Conservation (phyloP, 1,140 invertebrate species). For the Coboldia fuscipes region DNA sequence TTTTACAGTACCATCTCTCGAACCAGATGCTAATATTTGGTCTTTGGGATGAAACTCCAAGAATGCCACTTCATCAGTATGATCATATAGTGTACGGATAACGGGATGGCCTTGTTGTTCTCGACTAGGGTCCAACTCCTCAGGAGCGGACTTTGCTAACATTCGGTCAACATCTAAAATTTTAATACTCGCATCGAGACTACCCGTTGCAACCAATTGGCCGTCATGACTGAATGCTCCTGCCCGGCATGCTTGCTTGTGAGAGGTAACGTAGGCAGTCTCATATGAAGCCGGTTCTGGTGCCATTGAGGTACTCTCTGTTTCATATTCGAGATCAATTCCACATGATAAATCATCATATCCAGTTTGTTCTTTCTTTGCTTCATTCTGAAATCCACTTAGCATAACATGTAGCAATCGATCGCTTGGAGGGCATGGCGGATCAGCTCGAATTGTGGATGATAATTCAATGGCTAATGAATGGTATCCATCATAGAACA, state of each 20-base stretch:
- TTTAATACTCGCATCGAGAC: conserved; percentile 95
- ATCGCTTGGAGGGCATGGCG: conserved; percentile 87
- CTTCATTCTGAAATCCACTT: conserved; percentile 71
- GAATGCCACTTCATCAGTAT: conserved; percentile 91
- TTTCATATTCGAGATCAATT: conserved; percentile 85
- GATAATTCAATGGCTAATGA: conserved; percentile 66
- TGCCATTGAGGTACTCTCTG: conserved; percentile 70
- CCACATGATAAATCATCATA: conserved; percentile 24
- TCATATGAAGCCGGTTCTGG: conserved; percentile 91
- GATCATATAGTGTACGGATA: conserved; percentile 95
- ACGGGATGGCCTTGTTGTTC: conserved; percentile 90
- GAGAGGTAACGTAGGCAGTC: conserved; percentile 96
- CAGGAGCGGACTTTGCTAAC: conserved; percentile 81
- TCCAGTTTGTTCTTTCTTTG: conserved; percentile 43
- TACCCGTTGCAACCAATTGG: conserved; percentile 92
- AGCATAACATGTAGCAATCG: conserved; percentile 67
- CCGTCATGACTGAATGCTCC: conserved; percentile 90
- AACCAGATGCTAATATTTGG: conserved; percentile 83
- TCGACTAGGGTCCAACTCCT: conserved; percentile 54
- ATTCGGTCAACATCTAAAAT: conserved; percentile 95
- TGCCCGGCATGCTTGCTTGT: conserved; percentile 88
- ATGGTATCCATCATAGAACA: conserved; percentile 87
- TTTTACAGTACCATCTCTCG: conserved; percentile 82
- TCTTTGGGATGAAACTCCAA: conserved; percentile 91
- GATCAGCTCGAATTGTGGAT: conserved; percentile 62